These are phyloP conservation scores for Turnix velox DNA, from an alignment of 2,113 vertebrate genomes.

Conservation along the genomic window DNA sequence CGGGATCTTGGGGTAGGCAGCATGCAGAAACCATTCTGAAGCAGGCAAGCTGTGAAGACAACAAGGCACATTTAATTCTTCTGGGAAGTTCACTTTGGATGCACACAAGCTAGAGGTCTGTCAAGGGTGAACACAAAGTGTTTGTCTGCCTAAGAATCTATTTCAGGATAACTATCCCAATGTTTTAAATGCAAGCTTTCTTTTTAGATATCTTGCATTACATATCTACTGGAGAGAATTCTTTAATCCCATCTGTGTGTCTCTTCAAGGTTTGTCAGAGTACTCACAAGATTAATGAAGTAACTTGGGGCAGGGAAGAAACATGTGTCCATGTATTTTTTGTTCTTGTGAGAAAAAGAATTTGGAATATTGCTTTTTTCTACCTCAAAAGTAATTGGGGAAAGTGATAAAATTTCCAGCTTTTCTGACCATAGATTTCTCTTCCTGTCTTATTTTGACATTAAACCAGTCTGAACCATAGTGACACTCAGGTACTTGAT, in stretches of 20 bases:
- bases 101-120: not conserved
- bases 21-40: not conserved
- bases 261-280: not conserved
- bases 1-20: not conserved
- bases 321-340: not conserved
- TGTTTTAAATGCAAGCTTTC: not conserved
- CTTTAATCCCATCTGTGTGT: not conserved
- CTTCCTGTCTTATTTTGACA: not conserved
- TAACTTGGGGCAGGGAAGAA: not conserved
- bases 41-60: not conserved
- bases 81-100: not conserved
- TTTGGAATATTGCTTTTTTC: not conserved
- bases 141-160: not conserved
- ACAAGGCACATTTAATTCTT: not conserved
- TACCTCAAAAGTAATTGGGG: not conserved
- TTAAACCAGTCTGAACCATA: not conserved
- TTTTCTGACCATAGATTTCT: not conserved
- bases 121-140: not conserved
- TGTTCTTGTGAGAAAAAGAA: not conserved
- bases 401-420: not conserved
- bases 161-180: not conserved
- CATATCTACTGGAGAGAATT: not conserved
- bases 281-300: not conserved
- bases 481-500: not conserved
- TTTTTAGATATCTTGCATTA: not conserved